Evolutionary conservation across 2,888 invertebrate species (phyloP).

Genomic region (Mythimna impura): DNA sequence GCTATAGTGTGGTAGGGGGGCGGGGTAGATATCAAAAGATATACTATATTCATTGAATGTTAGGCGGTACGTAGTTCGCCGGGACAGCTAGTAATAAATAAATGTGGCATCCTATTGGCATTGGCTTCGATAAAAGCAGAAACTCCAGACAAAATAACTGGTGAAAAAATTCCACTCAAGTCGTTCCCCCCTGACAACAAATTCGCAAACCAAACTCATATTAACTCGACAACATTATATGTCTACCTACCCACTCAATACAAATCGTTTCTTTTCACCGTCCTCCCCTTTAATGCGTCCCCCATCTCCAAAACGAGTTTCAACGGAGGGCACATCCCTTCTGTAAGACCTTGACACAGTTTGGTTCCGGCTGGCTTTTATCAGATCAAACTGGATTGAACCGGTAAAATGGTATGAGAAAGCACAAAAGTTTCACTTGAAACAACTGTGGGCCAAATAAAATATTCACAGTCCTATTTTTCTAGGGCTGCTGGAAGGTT

Average conservation of each 20-base stretch:
- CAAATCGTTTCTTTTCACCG: constrained; percentile 40
- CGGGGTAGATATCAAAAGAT: no score
- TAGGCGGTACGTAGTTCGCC: no score
- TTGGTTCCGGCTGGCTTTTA: constrained; percentile 41
- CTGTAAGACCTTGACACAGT: constrained; percentile 55
- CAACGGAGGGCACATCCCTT: constrained; percentile 44
- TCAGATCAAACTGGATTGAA: constrained; percentile 49
- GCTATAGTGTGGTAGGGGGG: no score
- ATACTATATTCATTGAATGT: no score
- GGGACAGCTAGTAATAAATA: no score
- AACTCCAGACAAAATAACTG: neutral
- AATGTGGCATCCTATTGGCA: neutral
- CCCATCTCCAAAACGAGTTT: constrained; percentile 45
- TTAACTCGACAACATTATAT: neutral
- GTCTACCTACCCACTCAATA: constrained; percentile 15
- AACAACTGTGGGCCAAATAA: no score
- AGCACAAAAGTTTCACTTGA: constrained; percentile 16
- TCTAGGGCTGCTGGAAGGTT: no score
- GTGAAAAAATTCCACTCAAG: no score
- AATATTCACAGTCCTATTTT: no score
- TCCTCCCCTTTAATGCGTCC: constrained; percentile 45
- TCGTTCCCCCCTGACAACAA: neutral
- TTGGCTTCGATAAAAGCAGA: neutral
- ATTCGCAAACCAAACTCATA: constrained; percentile 15
- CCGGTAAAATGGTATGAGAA: constrained; percentile 6